Base-by-base conservation (phyloP, 2,888 invertebrate species). In the Meteorus cinctellus region DNA sequence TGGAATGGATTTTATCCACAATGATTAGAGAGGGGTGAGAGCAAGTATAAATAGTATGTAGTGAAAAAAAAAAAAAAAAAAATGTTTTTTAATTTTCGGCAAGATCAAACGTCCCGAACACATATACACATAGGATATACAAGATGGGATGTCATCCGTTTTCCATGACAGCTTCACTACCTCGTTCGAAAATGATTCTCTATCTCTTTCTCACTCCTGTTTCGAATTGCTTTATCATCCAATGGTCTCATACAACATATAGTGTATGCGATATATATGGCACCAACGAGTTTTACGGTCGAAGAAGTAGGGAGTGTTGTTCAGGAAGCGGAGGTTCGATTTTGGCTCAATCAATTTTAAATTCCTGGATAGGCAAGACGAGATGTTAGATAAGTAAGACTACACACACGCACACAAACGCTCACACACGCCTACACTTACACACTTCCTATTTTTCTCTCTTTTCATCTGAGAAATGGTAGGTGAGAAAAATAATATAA, bases 111-210 rank as follows among this genome's bases (percentile, higher is more conserved):
- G 75, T 41, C 74, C 41, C 79, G 77, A 75, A 78, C 78, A 41
- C 41, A 41, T 41, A 81, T 81, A 80, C 82, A 83, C 81, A 81
- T 84, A 84, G 19, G n/a, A 55, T 55, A 55, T 84, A 83, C 80
- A 69, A 82, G 81, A 78, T 79, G 79, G 77, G 79, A 82, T 85
- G 85, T 85, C 85, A 84, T 86, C 83, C 81, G 82, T 86, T 85
- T 86, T 83, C 81, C 80, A 77, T 84, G 86, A 87, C 86, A 86
- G 85, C 86, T 86, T 86, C 85, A 83, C 85, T 84, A 84, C 79
- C 81, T 83, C 80, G 81, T 84, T 14, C 34, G 1, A 24, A 31
- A 36, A 27, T 27, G 27, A 63, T 75, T 76, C 48, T 65, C 48
- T 6, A 48, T 55, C 55, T 55, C 55, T 55, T 55, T 24, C 55